Evolutionary conservation across 2,113 vertebrate genomes (phyloP).

Genomic region (Cebidichthys violaceus): DNA sequence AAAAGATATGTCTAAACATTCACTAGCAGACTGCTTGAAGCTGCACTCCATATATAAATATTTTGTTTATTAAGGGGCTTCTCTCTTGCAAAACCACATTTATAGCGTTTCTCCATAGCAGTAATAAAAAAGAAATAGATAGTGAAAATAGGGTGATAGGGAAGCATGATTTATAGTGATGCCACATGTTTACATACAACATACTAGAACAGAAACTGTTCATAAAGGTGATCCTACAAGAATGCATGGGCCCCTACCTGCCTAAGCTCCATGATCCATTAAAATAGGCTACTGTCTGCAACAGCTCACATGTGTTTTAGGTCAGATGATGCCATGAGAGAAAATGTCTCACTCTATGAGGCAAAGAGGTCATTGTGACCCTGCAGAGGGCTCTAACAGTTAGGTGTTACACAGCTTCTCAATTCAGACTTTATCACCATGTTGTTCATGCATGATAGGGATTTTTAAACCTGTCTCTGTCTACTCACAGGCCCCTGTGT

Average conservation of each 20-base stretch:
- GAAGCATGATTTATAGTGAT: conserved; percentile 1
- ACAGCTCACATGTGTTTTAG: conserved; percentile 18
- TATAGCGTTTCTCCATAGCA: not conserved
- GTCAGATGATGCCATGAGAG: conserved; percentile 32
- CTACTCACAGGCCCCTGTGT: conserved; percentile 35
- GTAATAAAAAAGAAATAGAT: conserved; percentile 17
- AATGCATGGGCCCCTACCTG: not conserved
- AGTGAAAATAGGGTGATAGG: conserved; percentile 19
- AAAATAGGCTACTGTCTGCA: conserved; percentile 15
- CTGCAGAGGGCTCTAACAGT: conserved; percentile 30
- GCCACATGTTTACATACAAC: not conserved
- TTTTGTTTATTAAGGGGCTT: not conserved
- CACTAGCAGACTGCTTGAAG: conserved; percentile 1
- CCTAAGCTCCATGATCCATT: not conserved
- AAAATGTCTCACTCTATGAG: conserved; percentile 5
- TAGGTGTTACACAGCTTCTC: conserved; percentile 25
- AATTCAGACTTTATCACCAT: conserved; percentile 14
- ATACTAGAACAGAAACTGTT: conserved; percentile 8
- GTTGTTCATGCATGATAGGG: conserved; percentile 3
- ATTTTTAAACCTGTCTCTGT: conserved; percentile 13
- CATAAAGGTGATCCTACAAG: conserved; percentile 3
- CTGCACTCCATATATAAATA: not conserved
- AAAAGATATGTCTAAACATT: conserved; percentile 8
- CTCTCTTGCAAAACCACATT: not conserved
- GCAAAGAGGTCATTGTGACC: conserved; percentile 30